Percentiles rank a stretch among this genome's conserved stretches.
These are phyloP conservation scores for Peromyscus eremicus DNA, from an alignment of 2,797 vertebrate genomes.

Conservation along the genomic window DNA sequence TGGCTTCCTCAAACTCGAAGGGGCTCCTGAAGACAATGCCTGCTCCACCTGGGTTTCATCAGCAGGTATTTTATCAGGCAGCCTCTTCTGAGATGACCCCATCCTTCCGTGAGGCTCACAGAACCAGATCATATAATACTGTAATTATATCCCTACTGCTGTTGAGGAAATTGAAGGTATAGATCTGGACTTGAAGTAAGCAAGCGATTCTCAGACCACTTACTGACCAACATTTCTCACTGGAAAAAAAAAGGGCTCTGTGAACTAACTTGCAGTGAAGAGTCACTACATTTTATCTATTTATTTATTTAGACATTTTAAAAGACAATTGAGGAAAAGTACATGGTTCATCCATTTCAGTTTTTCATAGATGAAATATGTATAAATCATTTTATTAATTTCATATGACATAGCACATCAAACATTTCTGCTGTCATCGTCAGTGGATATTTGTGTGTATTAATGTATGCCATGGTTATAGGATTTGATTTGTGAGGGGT, in stretches of 20 bases:
- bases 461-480: neutral
- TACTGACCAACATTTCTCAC: neutral
- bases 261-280: neutral
- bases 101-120: neutral
- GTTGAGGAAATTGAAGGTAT: neutral
- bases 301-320: no score
- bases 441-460: neutral
- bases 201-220: neutral
- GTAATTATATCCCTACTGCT: neutral
- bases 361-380: neutral
- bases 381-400: neutral
- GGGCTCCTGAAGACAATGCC: neutral
- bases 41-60: neutral
- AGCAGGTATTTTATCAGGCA: neutral
- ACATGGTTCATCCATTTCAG: neutral
- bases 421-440: neutral
- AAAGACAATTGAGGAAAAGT: neutral
- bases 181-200: neutral
- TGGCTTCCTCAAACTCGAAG: neutral
- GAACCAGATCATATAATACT: neutral
- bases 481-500: neutral
- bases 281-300: neutral
- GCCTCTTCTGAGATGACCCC: neutral
- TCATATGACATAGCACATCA: neutral
- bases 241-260: neutral